Conservation (phyloP, 2,113 vertebrate species). For the Pelecanoides urinatrix region DNA sequence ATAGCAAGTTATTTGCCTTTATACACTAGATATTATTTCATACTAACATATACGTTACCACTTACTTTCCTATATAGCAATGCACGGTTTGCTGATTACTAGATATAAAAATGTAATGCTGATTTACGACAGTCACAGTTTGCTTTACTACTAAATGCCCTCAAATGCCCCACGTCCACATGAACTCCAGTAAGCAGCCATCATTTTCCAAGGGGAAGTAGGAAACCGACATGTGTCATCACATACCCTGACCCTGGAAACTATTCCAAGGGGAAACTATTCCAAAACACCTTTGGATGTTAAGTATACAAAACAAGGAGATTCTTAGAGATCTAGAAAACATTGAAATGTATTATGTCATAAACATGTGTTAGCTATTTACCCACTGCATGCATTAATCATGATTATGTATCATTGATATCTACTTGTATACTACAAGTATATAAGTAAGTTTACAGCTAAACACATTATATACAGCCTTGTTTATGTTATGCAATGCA, state of each 20-base stretch:
- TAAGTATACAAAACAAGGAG: background rate
- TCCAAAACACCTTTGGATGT: background rate
- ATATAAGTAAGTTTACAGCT: background rate
- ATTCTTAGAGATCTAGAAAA: background rate
- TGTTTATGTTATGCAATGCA: background rate
- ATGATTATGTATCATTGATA: background rate
- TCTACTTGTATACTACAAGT: background rate
- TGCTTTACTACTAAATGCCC: background rate
- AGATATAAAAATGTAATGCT: background rate
- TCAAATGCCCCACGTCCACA: background rate
- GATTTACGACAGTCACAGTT: background rate
- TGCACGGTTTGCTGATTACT: background rate
- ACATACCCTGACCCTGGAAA: constrained; percentile 31
- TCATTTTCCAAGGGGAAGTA: constrained; percentile 39
- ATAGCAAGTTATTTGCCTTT: background rate
- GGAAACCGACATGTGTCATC: background rate
- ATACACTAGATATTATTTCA: background rate
- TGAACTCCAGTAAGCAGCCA: background rate
- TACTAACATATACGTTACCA: background rate
- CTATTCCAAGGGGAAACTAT: background rate
- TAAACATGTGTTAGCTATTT: background rate
- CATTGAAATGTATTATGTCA: background rate
- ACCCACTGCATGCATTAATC: background rate
- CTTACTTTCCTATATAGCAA: background rate
- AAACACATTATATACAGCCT: background rate